Percentiles rank a stretch among this genome's conserved stretches.
Conservation (phyloP, 2,113 vertebrate genomes). For the Macroglossus sobrinus region DNA sequence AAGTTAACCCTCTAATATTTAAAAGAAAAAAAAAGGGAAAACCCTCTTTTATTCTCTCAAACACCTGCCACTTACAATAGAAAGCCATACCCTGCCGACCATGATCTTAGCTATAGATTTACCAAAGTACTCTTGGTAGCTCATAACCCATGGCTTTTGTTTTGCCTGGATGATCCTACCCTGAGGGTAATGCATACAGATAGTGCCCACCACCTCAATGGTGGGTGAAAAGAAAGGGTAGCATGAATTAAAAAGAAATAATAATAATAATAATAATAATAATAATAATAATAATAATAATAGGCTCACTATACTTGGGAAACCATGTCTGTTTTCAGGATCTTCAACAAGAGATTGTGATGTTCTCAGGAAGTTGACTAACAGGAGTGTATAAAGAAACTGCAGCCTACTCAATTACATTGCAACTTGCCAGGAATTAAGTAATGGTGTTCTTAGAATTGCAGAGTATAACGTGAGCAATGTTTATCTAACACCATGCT, state of each 20-base stretch:
- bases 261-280: not conserved
- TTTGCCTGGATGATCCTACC: not conserved
- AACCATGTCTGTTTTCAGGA: not conserved
- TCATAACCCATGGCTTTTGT: not conserved
- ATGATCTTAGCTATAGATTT: not conserved
- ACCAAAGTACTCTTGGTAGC: not conserved
- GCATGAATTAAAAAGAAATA: not conserved
- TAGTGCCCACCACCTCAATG: not conserved
- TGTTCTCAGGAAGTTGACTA: constrained; percentile 40
- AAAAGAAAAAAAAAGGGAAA: not conserved
- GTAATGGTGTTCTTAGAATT: constrained; percentile 48
- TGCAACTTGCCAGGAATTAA: constrained; percentile 39
- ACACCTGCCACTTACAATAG: not conserved
- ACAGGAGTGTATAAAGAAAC: not conserved
- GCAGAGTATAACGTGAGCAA: not conserved
- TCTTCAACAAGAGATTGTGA: not conserved
- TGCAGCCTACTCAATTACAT: not conserved
- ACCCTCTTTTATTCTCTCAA: not conserved
- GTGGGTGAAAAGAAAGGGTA: not conserved
- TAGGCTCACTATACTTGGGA: not conserved
- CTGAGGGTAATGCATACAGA: not conserved
- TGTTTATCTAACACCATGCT: not conserved
- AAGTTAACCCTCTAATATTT: not conserved
- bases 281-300: not conserved
- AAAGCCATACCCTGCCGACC: not conserved